Evolutionary conservation across 2,888 invertebrate species (phyloP).

Genomic region (Chrysolina haemoptera): DNA sequence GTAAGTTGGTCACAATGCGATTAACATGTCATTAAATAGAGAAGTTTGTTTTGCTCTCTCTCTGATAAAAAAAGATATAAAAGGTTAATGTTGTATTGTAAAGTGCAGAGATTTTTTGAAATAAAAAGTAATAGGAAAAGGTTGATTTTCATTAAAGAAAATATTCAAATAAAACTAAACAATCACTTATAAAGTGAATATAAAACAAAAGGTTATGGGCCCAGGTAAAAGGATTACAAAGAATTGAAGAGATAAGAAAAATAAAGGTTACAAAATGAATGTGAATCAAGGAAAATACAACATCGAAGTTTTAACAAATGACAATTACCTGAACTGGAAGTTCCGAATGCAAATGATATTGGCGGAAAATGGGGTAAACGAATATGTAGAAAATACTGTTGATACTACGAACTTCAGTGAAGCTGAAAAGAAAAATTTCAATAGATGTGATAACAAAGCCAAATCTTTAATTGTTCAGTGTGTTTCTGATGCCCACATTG

Average conservation of each 20-base stretch:
- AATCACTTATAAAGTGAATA: too few relatives aligned
- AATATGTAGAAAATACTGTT: neutral
- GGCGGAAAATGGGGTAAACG: neutral
- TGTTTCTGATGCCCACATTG: neutral
- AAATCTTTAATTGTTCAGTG: constrained; percentile 20
- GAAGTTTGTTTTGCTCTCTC: too few relatives aligned
- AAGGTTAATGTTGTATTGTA: too few relatives aligned
- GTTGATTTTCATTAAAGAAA: too few relatives aligned
- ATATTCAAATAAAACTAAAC: too few relatives aligned
- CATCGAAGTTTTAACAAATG: neutral
- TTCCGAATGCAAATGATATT: constrained; percentile 23
- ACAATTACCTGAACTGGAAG: constrained; percentile 6
- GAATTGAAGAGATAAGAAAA: too few relatives aligned
- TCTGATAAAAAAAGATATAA: too few relatives aligned
- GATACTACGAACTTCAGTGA: neutral
- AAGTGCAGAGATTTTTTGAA: too few relatives aligned
- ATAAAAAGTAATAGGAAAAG: too few relatives aligned
- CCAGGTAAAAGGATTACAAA: constrained; percentile 1
- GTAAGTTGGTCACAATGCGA: too few relatives aligned
- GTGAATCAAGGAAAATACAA: constrained; percentile 9
- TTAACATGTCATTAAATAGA: too few relatives aligned
- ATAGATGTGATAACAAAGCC: neutral
- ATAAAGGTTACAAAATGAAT: neutral
- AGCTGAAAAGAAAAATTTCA: neutral
- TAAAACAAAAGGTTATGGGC: constrained; percentile 4